phyloP scores from a whole-genome alignment of 2,888 invertebrate genomes.

The Dysmachus trigonus region DNA sequence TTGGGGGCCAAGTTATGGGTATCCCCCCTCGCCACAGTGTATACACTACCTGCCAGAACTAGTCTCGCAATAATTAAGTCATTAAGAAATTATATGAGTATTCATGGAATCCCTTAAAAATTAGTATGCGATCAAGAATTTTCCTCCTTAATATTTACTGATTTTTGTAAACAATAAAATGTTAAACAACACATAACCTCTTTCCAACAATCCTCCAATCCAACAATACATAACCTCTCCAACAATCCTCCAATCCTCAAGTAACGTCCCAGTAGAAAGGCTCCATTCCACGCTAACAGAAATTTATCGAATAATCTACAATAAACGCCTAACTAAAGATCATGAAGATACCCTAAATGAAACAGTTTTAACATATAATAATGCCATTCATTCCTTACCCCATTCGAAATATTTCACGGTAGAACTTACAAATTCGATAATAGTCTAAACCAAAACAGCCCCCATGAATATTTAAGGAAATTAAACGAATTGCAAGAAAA shows the following conservation, averaged over 20 bases:
- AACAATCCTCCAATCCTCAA: constrained; percentile 45
- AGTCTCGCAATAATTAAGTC: no score
- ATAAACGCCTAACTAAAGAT: constrained; percentile 23
- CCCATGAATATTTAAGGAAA: no score
- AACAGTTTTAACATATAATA: background rate
- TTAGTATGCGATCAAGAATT: no score
- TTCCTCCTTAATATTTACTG: no score
- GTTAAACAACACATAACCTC: constrained; percentile 16
- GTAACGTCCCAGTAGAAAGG: constrained; percentile 50
- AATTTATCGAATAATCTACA: constrained; percentile 48
- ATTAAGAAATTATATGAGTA: no score
- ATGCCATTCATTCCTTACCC: background rate
- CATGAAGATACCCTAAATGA: constrained; percentile 46
- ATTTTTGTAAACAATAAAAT: background rate
- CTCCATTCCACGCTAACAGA: constrained; percentile 49
- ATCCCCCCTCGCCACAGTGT: no score
- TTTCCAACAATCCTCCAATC: constrained; percentile 38
- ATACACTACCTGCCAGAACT: no score
- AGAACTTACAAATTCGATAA: no score
- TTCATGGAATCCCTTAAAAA: no score
- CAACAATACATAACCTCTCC: constrained; percentile 48
- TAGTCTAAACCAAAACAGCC: no score
- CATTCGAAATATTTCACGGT: no score
- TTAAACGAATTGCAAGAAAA: background rate
- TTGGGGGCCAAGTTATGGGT: no score